Evolutionary conservation across 2,797 vertebrate species (phyloP), one percentile per base, ranked within the genome.

Genomic region (Poecilia velifera): DNA sequence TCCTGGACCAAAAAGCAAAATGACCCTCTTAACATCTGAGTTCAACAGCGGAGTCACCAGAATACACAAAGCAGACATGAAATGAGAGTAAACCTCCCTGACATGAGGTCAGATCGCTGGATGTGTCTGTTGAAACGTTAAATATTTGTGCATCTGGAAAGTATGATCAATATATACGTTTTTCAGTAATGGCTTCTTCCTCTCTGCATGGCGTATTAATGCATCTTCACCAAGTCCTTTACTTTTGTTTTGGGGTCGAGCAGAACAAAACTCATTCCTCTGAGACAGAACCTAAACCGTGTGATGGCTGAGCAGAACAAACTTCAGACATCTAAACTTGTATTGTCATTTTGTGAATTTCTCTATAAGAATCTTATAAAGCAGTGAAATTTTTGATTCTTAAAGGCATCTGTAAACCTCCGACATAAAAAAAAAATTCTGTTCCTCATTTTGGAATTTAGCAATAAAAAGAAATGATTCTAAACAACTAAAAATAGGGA

Each of bases 101-200:
- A 13, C 28, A 14, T 16, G 28, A 28, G 57, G 28, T 31, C 28
- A 31, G 57, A 59, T 4, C 57, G 6, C 13, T 14, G 14, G 57
- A 59, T 13, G 28, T 6, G 28, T 59, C 28, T 14, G 28, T 16
- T 3, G n/a, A 59, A 59, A 6, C 31, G 9, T 59, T 59, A 31
- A 13, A 4, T 59, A 16, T 59, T 31, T 6, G 28, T 59, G n/a
- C 20, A 31, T 59, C 20, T 59, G n/a, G 16, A 59, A 28, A 59
- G 1, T 59, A 0, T 31, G 14, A 16, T 14, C 1, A 31, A 5
- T 31, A 0, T 59, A 5, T 59, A 6, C 0, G 12, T 1, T 59
- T 59, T 59, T 59, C n/a, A 59, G 28, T 16, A 59, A 31, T 31
- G 31, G 31, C 31, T 31, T 31, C 31, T 31, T 31, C 31, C 10